A percentile compares a stretch with the other conserved stretches of the same genome.
These are phyloP conservation scores for Ypsolopha sequella DNA, from an alignment of 2,888 invertebrate species.

Conservation along the genomic window DNA sequence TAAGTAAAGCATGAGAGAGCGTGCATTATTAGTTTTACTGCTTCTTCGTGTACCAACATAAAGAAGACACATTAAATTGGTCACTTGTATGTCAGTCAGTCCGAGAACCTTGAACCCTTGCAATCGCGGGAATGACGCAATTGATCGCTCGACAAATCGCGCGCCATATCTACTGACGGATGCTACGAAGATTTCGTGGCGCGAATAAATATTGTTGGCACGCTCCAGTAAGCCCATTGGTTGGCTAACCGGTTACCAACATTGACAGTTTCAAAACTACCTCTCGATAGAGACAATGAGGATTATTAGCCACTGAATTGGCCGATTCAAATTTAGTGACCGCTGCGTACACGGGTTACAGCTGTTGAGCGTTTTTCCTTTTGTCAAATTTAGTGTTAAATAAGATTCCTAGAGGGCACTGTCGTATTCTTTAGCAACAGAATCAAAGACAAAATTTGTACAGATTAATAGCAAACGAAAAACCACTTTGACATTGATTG, in stretches of 20 bases:
- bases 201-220: conserved; percentile 50
- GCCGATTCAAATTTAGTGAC: conserved; percentile 2
- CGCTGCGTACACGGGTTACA: no score
- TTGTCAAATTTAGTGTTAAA: no score
- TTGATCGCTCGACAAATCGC: conserved; percentile 27
- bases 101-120: conserved; percentile 30
- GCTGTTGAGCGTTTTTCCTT: no score
- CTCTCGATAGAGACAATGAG: conserved; percentile 48
- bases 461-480: no score
- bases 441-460: no score
- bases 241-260: conserved; percentile 41
- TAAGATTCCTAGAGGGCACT: no score
- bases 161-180: conserved; percentile 34
- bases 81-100: conserved; percentile 1
- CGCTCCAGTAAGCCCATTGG: conserved; percentile 61
- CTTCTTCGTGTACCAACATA: neutral
- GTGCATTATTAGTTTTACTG: no score
- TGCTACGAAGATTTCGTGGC: conserved; percentile 40
- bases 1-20: no score
- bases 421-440: no score
- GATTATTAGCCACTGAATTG: conserved; percentile 26
- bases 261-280: conserved; percentile 51
- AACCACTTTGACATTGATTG: no score
- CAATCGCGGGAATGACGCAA: conserved; percentile 37
- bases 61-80: neutral